Conservation (phyloP, 1,140 invertebrate species). For the Oryzaephilus surinamensis region DNA sequence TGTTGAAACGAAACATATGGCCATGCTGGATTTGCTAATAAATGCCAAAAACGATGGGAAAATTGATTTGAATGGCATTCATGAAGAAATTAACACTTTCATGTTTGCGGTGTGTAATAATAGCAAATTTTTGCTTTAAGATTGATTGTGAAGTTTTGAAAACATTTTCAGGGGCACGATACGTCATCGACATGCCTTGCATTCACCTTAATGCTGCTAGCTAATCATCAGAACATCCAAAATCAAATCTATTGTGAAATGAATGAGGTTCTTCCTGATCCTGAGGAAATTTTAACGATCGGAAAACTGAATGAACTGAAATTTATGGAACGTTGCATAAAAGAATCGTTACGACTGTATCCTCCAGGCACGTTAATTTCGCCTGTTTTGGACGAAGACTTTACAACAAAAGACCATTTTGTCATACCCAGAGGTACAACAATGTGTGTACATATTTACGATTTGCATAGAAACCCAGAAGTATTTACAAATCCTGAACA, state of each 20-base stretch:
- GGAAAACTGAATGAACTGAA: slow-evolving; percentile 51
- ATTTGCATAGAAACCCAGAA: slow-evolving; percentile 12
- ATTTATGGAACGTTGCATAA: slow-evolving; percentile 54
- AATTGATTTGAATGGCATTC: slow-evolving; percentile 53
- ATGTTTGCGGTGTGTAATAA: too few relatives aligned
- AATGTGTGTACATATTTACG: slow-evolving; percentile 10
- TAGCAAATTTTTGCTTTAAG: too few relatives aligned
- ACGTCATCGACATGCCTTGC: slow-evolving; percentile 33
- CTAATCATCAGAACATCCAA: slow-evolving; percentile 25
- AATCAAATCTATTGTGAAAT: slow-evolving; percentile 51
- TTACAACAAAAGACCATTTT: slow-evolving; percentile 27
- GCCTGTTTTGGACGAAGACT: slow-evolving; percentile 41
- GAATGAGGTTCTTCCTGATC: slow-evolving; percentile 46
- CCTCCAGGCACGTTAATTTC: slow-evolving; percentile 58
- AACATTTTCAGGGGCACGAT: slow-evolving; percentile 36
- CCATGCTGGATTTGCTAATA: slow-evolving; percentile 68
- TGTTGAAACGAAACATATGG: slow-evolving; percentile 42
- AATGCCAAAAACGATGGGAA: slow-evolving; percentile 39
- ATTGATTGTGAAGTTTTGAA: slow-evolving; percentile 60
- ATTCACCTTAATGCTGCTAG: slow-evolving; percentile 33
- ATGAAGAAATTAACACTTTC: slow-evolving; percentile 76
- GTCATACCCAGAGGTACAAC: slow-evolving; percentile 2
- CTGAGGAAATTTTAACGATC: slow-evolving; percentile 36
- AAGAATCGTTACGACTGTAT: slow-evolving; percentile 49
- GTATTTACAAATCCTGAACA: slow-evolving; percentile 50